Conservation (phyloP, 1,140 invertebrate species). For the Macrocentrus cingulum region DNA sequence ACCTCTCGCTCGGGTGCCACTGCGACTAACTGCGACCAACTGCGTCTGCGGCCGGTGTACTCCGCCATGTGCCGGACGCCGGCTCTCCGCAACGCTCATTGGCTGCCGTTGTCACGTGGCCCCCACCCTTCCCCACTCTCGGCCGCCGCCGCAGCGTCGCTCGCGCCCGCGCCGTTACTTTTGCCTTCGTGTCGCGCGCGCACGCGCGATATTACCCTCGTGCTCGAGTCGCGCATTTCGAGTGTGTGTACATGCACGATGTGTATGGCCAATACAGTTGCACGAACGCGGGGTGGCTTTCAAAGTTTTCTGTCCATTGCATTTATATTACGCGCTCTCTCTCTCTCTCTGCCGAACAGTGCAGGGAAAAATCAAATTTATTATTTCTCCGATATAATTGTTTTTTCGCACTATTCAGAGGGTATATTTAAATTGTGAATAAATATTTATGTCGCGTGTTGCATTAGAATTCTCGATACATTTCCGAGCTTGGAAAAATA, state of each 20-base stretch:
- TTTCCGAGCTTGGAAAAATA: no score
- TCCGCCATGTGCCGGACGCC: conserved; percentile 33
- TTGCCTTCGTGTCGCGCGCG: background rate
- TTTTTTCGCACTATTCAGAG: no score
- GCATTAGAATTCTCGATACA: no score
- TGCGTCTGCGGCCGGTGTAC: conserved; percentile 46
- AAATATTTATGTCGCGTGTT: no score
- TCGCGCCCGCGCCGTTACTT: background rate
- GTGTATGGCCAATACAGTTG: background rate
- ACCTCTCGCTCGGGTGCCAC: conserved; percentile 53
- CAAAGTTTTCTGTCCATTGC: background rate
- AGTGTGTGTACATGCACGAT: background rate
- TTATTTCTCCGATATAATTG: no score
- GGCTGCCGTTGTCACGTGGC: conserved; percentile 25
- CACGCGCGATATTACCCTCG: conserved; percentile 6
- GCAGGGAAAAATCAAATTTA: no score
- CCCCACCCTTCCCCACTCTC: conserved; percentile 14
- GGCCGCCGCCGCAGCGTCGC: background rate
- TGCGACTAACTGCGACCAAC: conserved; percentile 56
- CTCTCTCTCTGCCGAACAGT: background rate
- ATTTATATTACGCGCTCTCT: background rate
- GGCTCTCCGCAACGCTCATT: conserved; percentile 23
- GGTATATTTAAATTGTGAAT: no score
- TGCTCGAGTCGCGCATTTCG: background rate
- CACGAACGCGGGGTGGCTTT: background rate